Conservation (phyloP, 2,113 vertebrate species). For the Melanotaenia duboulayi region DNA sequence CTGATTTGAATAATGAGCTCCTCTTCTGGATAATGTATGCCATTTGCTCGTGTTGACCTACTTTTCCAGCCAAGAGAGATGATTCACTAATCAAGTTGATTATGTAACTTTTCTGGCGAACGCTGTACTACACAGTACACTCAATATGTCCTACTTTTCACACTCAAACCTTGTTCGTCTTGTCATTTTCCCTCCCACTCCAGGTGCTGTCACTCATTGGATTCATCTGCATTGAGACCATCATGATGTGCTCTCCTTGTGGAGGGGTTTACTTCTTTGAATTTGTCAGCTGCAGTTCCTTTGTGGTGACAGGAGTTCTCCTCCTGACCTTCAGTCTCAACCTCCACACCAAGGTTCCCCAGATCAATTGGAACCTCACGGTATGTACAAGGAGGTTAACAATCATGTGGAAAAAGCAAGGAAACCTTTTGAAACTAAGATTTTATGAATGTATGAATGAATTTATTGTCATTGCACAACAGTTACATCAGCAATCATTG, state of each 20-base stretch:
- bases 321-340: conserved; percentile 93
- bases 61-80: conserved; percentile 11
- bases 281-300: conserved; percentile 97
- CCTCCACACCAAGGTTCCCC: conserved; percentile 91
- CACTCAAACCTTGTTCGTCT: neutral
- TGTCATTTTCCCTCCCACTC: neutral
- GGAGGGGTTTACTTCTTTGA: conserved; percentile 98
- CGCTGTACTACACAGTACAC: neutral
- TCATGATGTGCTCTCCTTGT: conserved; percentile 94
- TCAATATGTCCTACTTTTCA: neutral
- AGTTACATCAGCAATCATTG: too few relatives aligned
- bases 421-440: neutral
- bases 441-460: neutral
- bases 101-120: neutral
- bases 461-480: too few relatives aligned
- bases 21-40: conserved; percentile 1
- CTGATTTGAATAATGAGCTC: conserved; percentile 21
- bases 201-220: conserved; percentile 90
- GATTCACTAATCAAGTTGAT: conserved; percentile 10
- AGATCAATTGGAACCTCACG: conserved; percentile 97
- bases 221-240: conserved; percentile 98
- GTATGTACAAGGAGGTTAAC: conserved; percentile 75
- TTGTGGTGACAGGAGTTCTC: conserved; percentile 92
- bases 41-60: conserved; percentile 17
- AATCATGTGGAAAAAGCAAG: neutral